These are phyloP conservation scores for Cheilosia soror DNA, from an alignment of 2,888 invertebrate genomes.

Conservation along the genomic window DNA sequence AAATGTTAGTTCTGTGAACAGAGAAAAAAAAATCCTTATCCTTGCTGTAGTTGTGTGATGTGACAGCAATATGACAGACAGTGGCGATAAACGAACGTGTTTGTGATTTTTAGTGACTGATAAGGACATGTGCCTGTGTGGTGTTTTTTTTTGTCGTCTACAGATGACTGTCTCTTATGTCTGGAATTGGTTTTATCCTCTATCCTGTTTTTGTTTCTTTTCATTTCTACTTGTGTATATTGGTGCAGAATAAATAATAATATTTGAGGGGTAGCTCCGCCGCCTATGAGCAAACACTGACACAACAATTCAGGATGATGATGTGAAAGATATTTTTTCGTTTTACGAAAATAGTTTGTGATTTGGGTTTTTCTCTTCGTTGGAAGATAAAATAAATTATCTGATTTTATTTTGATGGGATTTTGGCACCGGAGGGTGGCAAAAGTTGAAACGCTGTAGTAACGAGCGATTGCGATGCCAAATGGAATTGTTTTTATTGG, in stretches of 20 bases:
- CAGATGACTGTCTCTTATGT: slow-evolving; percentile 48
- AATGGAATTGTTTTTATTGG: slow-evolving; percentile 73
- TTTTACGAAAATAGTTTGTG: slow-evolving; percentile 59
- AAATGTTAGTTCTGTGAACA: slow-evolving; percentile 59
- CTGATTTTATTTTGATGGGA: slow-evolving; percentile 40
- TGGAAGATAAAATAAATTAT: slow-evolving; percentile 54
- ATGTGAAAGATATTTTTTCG: slow-evolving; percentile 71
- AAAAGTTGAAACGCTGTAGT: slow-evolving; percentile 29
- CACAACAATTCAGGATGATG: slow-evolving; percentile 42
- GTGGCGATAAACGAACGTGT: slow-evolving; percentile 70
- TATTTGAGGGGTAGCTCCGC: not conserved
- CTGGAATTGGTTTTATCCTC: slow-evolving; percentile 50
- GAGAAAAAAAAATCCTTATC: slow-evolving; percentile 21
- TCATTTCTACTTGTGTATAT: slow-evolving; percentile 41
- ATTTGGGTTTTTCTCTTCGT: slow-evolving; percentile 38
- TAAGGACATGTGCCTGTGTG: slow-evolving; percentile 57
- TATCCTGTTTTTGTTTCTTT: slow-evolving; percentile 1
- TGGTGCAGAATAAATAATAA: slow-evolving; percentile 68
- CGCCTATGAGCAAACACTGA: slow-evolving; percentile 33
- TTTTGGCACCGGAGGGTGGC: slow-evolving; percentile 1
- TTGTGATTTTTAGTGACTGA: slow-evolving; percentile 71
- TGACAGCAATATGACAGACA: slow-evolving; percentile 63
- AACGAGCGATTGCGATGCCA: slow-evolving; percentile 53
- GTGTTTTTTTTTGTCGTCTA: slow-evolving; percentile 16
- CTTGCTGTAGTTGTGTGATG: slow-evolving; percentile 43